Base-by-base conservation (phyloP, 2,888 invertebrate species). In the Agrochola circellaris region DNA sequence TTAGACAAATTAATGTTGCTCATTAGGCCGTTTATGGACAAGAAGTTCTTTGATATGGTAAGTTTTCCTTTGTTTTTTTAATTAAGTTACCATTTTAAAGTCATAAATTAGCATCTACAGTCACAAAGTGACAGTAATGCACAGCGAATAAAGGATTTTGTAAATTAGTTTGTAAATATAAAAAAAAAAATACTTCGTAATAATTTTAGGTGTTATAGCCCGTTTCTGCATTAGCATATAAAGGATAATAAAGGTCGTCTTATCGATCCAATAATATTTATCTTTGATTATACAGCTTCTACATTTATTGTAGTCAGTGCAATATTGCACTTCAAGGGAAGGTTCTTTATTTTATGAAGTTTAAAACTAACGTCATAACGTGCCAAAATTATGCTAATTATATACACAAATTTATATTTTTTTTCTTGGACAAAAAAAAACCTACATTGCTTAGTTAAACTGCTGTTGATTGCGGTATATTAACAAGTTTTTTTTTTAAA, bases 1-100 rank as follows among this genome's bases (percentile, higher is more conserved):
- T 91, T 97, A 61, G 97, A 97, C 90, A 97, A 97, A 89, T 94
- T 97, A 81, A 92, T 97, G 93, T 89, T 97, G 48, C 91, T 97
- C 84, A 95, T 97, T 85, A 95, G 94, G 81, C 97, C 97, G 0
- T 97, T 97, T 86, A 96, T 97, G 95, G 97, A 97, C 80, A 97
- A 97, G 88, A 97, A 97, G 89, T 96, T 97, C 86, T 96, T 93
- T 70, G 95, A 97, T 79, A 93, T 97, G 96, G 97, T 97, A 77
- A 92, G 93, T 81, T 56, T 45, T 66, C 26, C 2, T 26, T 66
- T 2, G 15, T 42, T 45, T 30, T 51, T 60, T 60, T 15, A 26
- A n/a, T 17, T 69, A 34, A 34, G 9, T 58, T 42, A 48, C 11
- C n/a, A 58, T 51, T 54, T 30, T 17, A 79, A 42, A 64, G 20